Evolutionary conservation across 1,140 invertebrate species (phyloP), one percentile per base, ranked within the genome.

Genomic region (Plutomurus gul): DNA sequence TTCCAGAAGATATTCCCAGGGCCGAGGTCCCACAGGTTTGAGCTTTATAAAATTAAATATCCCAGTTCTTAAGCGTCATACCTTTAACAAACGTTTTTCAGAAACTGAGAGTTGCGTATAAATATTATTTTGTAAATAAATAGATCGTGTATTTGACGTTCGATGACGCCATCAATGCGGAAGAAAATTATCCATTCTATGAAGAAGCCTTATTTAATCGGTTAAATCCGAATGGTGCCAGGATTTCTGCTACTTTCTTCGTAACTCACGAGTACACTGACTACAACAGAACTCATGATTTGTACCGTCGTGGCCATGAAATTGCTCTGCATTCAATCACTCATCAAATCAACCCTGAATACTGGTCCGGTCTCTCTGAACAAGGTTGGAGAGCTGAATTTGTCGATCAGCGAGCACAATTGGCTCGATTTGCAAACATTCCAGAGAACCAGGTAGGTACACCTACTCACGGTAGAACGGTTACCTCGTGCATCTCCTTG

Each of bases 291-390:
- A 85, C 87, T 0, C 84, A 87, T 81, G 84, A 85, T 47, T 83
- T 89, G 37, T 88, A 87, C 30, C 75, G 83, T 2, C 78, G 84
- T 25, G 88, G 94, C 4, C 93, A 96, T 84, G 95, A 96, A 88
- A 95, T 96, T 81, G 94, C 92, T 0, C 89, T 93, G 3, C 93
- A 96, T 86, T 95, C 93, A 13, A 93, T 96, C 74, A 95, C 92
- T 22, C 91, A 92, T 80, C 75, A 84, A 72, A 82, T 86, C 0
- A 84, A 85, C 39, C 86, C 85, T 22, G 84, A 85, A 16, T 91
- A 90, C 81, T 91, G 90, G 90, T 79, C 82, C 7, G 82, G 85
- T 25, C 87, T 89, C 4, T 84, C 84, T 49, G 78, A 86, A n/a
- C 86, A 88, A 4, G 85, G 85, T 3, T 86, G 89, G 85, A 85